Conservation (phyloP, 2,797 vertebrate species). For the Vespertilio murinus region DNA sequence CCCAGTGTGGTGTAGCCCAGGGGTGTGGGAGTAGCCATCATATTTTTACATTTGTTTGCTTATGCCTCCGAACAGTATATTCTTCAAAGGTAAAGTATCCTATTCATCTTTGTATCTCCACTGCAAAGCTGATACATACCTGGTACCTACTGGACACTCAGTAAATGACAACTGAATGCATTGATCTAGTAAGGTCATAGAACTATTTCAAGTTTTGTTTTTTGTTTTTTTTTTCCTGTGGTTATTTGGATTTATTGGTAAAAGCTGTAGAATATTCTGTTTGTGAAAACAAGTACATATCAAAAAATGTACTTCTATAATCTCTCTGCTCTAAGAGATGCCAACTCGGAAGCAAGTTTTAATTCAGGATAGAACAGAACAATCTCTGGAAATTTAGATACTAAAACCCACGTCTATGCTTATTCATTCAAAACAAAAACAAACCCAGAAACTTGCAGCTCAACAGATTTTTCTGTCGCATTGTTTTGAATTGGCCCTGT, state of each 20-base stretch:
- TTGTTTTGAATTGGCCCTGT: neutral
- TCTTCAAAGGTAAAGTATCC: neutral
- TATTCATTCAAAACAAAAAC: neutral
- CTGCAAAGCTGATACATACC: neutral
- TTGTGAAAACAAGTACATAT: conserved; percentile 11
- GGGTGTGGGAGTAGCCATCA: neutral
- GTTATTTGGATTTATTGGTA: neutral
- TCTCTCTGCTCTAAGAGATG: conserved; percentile 29
- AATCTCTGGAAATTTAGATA: neutral
- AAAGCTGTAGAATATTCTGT: neutral
- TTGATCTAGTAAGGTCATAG: neutral
- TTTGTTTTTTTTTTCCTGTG: neutral
- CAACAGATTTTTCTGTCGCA: neutral
- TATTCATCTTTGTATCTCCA: neutral
- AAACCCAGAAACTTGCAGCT: neutral
- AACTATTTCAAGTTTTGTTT: neutral
- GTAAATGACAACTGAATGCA: neutral
- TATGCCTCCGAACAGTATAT: neutral
- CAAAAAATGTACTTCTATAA: neutral
- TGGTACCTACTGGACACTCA: neutral
- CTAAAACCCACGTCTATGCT: neutral
- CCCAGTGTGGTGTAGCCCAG: neutral
- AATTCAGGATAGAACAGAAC: neutral
- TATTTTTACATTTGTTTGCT: neutral
- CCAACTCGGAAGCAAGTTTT: neutral